Evolutionary conservation across 2,113 vertebrate species (phyloP), one percentile per base, ranked within the genome.

Genomic region (Eulemur macaco): DNA sequence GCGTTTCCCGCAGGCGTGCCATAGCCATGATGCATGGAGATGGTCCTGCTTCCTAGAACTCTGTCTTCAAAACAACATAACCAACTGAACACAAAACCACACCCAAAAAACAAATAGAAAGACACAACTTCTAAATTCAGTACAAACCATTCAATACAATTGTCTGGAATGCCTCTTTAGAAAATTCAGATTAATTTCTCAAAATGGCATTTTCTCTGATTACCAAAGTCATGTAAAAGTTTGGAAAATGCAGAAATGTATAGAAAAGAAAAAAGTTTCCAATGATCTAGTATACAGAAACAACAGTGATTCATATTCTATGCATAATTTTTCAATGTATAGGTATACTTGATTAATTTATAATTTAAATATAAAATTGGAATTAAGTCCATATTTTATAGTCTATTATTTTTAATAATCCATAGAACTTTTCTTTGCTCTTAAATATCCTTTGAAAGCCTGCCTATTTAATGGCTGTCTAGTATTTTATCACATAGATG

Each of bases 21-120:
- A 6, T 1, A 13, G 0, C 10, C 68, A 9, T 13, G 76, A 31
- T 0, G n/a, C 18, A 63, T 8, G 34, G 63, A 81, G 12, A n/a
- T 0, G n/a, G 25, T 29, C 20, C 39, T 54, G 37, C 3, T 69
- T 71, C 69, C 45, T 3, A 84, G 27, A 63, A 45, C n/a, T 58
- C 45, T 7, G 2, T 63, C 29, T 27, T 78, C 27, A 68, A 3
- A 69, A 69, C 94, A 52, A 84, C 4, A 18, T 8, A 8, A 69
- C 21, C 66, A 23, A 21, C 45, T 20, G 42, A 78, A 66, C 8
- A n/a, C 29, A 56, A 31, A 77, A 60, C 8, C 25, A 9, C 63
- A 60, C n/a, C 34, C 31, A 31, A n/a, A 52, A 13, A 20, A 39
- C 23, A 64, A 50, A 74, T 5, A 27, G 42, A 88, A 84, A 52